Evolutionary conservation across 2,888 invertebrate species (phyloP), one percentile per base, ranked within the genome.

Genomic region (Aradus depressus): DNA sequence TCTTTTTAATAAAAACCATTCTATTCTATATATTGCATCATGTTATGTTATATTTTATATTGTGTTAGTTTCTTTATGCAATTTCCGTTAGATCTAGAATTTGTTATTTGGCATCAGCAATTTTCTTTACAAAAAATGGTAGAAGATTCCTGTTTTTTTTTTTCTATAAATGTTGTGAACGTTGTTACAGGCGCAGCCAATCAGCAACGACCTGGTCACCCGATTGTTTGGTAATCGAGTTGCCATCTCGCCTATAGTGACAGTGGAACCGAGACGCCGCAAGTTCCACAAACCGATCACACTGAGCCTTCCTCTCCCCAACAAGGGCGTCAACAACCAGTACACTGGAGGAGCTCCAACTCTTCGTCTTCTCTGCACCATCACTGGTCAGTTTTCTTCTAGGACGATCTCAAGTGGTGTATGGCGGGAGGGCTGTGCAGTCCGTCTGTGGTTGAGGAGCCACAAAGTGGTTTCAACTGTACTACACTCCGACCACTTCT

Each of bases 241-340:
- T 25, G 92, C 93, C 14, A 96, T 96, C 22, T 93, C 95, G 51
- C 96, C 98, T 28, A 93, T 98, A 55, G 88, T 98, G 54, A 98
- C 98, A 0, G 93, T 98, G 52, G 98, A 98, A 71, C 98, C 98
- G 12, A 73, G 98, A 43, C 75, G 98, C 43, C 76, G 98, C 59
- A 98, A 98, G 74, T 98, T 98, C 79, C 97, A 98, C 70, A 92
- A 96, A 68, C 89, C 92, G 31, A 98, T 98, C 65, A 96, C 95
- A 56, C 76, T 98, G 61, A 96, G 92, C 51, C 90, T 96, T 67
- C 98, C 98, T 6, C 78, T 93, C 64, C 80, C 85, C 2, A 75
- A 76, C 63, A 76, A 79, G 66, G 79, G 80, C 56, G 87, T 90
- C 89, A 82, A 89, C 51, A 89, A 90, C 70, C 84, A 86, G 63